Conservation (phyloP, 2,797 vertebrate genomes). For the Semotilus atromaculatus region DNA sequence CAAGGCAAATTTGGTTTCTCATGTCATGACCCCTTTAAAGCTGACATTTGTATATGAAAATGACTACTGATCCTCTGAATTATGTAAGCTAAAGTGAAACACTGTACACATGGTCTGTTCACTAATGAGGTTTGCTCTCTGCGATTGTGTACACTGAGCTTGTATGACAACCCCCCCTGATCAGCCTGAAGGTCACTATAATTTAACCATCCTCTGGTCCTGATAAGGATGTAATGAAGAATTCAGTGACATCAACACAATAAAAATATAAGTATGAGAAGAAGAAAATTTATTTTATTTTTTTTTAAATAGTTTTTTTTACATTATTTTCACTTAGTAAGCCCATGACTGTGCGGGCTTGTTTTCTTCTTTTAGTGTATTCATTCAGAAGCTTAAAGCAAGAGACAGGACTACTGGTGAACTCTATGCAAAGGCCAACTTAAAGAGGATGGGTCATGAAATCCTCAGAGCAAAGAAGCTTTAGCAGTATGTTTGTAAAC, state of each 20-base stretch:
- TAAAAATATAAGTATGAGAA: too few species aligned
- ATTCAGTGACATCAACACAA: too few species aligned
- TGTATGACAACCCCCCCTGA: too few species aligned
- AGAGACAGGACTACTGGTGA: background rate
- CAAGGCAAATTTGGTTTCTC: too few species aligned
- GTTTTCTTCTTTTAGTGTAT: background rate
- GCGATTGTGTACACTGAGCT: background rate
- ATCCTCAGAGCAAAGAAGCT: conserved; percentile 55
- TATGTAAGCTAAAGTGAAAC: too few species aligned
- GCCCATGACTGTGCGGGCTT: background rate
- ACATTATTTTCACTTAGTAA: background rate
- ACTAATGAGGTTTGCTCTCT: background rate
- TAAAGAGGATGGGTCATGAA: conserved; percentile 50
- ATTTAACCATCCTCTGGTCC: background rate
- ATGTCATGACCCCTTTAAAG: too few species aligned
- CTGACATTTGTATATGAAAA: too few species aligned
- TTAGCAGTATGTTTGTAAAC: background rate
- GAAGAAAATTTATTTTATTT: too few species aligned
- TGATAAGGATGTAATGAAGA: background rate
- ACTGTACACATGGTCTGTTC: background rate
- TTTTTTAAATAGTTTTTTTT: background rate
- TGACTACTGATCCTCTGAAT: too few species aligned
- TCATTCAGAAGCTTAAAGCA: background rate
- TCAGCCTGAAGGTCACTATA: too few species aligned
- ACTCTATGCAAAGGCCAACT: background rate